phyloP scores from a whole-genome alignment of 2,797 vertebrate genomes.

The Pteronotus mesoamericanus region DNA sequence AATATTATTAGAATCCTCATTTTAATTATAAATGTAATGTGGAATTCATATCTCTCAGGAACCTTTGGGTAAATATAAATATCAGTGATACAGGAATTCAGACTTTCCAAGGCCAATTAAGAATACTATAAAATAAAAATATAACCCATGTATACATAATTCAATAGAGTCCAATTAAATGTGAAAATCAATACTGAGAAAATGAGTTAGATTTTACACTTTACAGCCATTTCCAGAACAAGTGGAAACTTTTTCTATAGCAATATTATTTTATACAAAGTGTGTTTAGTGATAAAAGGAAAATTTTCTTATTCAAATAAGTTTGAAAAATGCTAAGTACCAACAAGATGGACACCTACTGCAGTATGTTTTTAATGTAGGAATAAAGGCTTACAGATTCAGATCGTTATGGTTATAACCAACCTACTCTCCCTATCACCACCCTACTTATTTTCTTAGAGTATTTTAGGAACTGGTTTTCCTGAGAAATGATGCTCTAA shows the following conservation, averaged over 20 bases:
- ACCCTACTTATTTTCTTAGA: not conserved
- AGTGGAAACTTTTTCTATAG: not conserved
- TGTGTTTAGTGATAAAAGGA: not conserved
- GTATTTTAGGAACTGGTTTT: not conserved
- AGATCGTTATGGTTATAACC: not conserved
- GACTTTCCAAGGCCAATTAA: constrained; percentile 2
- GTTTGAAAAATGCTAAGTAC: not conserved
- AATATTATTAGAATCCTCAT: not conserved
- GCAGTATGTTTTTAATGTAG: not conserved
- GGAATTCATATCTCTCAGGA: not conserved
- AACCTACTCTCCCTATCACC: not conserved
- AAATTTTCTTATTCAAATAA: not conserved
- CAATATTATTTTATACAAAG: not conserved
- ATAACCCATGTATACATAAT: not conserved
- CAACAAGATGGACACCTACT: not conserved
- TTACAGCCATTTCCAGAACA: not conserved
- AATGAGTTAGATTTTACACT: not conserved
- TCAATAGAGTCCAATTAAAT: not conserved
- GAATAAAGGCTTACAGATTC: not conserved
- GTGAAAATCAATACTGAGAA: constrained; percentile 31
- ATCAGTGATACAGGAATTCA: constrained; percentile 15
- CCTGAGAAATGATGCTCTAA: not conserved
- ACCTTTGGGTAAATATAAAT: not conserved
- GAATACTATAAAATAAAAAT: constrained; percentile 23
- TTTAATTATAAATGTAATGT: constrained; percentile 38